phyloP scores from a whole-genome alignment of 2,797 vertebrate species.

The Macropus fuliginosus region DNA sequence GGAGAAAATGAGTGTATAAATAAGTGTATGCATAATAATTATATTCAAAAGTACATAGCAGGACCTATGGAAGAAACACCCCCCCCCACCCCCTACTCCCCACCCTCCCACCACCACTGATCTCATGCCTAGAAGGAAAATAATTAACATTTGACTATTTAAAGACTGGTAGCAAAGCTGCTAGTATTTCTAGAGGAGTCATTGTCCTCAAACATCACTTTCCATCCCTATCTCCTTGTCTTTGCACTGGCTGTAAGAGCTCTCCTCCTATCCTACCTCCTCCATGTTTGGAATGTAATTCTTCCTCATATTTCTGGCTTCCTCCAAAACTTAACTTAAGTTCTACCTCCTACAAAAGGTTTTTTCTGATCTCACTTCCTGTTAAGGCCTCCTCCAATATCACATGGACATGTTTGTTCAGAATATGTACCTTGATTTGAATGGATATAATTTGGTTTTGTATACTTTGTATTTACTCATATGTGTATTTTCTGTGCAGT shows the following conservation, averaged over 20 bases:
- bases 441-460: not conserved
- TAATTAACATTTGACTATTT: not conserved
- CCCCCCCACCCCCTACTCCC: too few species aligned
- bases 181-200: not conserved
- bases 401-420: not conserved
- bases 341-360: not conserved
- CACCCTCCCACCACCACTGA: too few species aligned
- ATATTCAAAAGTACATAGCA: not conserved
- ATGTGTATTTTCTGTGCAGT: not conserved
- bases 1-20: not conserved
- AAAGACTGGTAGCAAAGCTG: not conserved
- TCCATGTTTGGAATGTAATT: not conserved
- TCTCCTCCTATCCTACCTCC: not conserved
- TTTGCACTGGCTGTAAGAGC: not conserved
- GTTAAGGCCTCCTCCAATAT: not conserved
- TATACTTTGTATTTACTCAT: not conserved
- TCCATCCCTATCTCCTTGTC: not conserved
- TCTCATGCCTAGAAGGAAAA: not conserved
- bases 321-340: too few species aligned
- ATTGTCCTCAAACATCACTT: not conserved
- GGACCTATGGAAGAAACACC: not conserved
- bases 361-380: not conserved
- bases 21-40: not conserved
- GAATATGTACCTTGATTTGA: not conserved
- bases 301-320: not conserved